Percentiles rank a stretch among this genome's conserved stretches.
These are phyloP conservation scores for Nylanderia fulva DNA, from an alignment of 1,140 invertebrate genomes.

Conservation along the genomic window DNA sequence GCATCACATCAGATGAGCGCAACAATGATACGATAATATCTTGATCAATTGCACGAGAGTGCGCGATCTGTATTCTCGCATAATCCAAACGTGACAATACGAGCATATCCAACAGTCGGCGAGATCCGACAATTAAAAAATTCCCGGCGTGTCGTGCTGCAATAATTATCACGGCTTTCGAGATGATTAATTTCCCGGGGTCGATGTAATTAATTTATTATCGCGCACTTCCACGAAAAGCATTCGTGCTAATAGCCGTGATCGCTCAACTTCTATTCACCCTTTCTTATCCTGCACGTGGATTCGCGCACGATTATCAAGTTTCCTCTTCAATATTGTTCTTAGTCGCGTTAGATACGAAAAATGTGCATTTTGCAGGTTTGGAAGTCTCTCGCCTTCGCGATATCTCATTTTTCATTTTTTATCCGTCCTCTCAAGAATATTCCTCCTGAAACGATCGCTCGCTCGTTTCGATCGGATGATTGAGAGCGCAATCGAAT, in stretches of 20 bases:
- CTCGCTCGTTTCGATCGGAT: background rate
- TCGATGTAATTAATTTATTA: constrained; percentile 42
- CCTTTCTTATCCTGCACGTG: background rate
- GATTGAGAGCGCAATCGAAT: background rate
- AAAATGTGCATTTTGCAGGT: too few species aligned
- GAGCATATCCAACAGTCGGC: background rate
- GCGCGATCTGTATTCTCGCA: background rate
- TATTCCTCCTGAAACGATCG: background rate
- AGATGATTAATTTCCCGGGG: constrained; percentile 33
- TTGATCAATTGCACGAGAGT: constrained; percentile 48
- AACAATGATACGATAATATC: constrained; percentile 64
- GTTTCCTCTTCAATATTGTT: background rate
- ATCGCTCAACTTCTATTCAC: background rate
- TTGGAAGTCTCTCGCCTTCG: background rate
- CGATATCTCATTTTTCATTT: background rate
- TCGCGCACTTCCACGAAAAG: constrained; percentile 22
- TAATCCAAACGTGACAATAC: background rate
- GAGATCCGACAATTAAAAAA: background rate
- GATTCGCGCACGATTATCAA: background rate
- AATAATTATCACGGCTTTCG: constrained; percentile 37
- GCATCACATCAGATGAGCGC: constrained; percentile 55
- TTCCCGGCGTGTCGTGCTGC: background rate
- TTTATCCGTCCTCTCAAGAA: background rate
- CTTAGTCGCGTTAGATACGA: background rate
- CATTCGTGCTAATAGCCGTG: constrained; percentile 37